Base-by-base conservation (phyloP, 2,797 vertebrate genomes). In the Anguilla marmorata region DNA sequence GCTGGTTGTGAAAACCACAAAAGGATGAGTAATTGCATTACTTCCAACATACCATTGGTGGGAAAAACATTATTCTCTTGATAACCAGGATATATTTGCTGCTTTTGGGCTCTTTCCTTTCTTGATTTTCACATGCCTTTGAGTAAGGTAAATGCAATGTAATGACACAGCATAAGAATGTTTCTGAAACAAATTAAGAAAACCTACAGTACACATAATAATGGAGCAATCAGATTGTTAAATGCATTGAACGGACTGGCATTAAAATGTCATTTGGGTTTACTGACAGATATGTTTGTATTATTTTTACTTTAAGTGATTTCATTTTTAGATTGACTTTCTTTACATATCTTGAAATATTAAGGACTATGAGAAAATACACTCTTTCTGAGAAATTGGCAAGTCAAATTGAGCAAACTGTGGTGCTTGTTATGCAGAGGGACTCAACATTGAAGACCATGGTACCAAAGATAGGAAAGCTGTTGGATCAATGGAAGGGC, bases 51-150 rank as follows among this genome's bases (percentile, higher is more conserved):
- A 69, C 63, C n/a, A 27, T 69, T 69, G 63, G 24, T 69, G 63
- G 63, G 63, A 27, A 69, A 69, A 58, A 58, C 56, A 69, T 69
- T 69, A 69, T 69, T n/a, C n/a, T 69, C 63, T 69, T 69, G 63
- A 11, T 11, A 69, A 69, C 63, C 63, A 27, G 63, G 8, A n/a
- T 11, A n/a, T 69, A 69, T 69, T 8, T 6, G n/a, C 63, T 69
- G 63, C 63, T 69, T 69, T 69, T n/a, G 63, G 63, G n/a, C n/a
- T 27, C 63, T 27, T 69, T 27, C 24, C 63, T 9, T 69, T 69
- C 63, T 27, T 69, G 24, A 27, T n/a, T 69, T 27, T n/a, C 63
- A 27, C 63, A 69, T 27, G 63, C n/a, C 24, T 27, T 69, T 69
- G 63, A 27, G 63, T 69, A 69, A 69, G n/a, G 63, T 69, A 24